Percentiles rank a stretch among this genome's conserved stretches.
These are phyloP conservation scores for Exocentrus adspersus DNA, from an alignment of 2,888 invertebrate species.

Conservation along the genomic window DNA sequence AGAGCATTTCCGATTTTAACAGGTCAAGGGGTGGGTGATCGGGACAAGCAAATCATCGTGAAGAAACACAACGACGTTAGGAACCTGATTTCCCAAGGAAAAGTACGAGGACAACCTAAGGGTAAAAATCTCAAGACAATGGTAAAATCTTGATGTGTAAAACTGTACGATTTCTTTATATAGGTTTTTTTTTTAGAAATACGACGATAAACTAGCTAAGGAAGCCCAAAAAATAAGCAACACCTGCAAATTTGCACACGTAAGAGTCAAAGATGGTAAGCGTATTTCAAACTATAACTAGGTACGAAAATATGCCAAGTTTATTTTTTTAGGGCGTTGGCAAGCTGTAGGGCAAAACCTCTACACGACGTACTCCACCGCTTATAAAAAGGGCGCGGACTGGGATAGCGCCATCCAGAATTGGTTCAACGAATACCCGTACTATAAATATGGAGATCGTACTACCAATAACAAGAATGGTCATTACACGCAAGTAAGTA, in stretches of 20 bases:
- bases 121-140: constrained; percentile 43
- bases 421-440: constrained; percentile 41
- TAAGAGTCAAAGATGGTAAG: constrained; percentile 46
- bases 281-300: no score
- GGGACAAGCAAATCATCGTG: constrained; percentile 15
- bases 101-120: constrained; percentile 42
- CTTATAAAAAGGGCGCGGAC: constrained; percentile 11
- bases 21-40: background rate
- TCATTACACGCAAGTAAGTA: constrained; percentile 45
- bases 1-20: no score
- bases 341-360: constrained; percentile 48
- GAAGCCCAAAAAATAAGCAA: constrained; percentile 48
- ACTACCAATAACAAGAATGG: constrained; percentile 31
- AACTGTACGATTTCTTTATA: no score
- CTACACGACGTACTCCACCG: constrained; percentile 33
- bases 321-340: constrained; percentile 43
- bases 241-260: constrained; percentile 42
- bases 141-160: constrained; percentile 26
- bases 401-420: constrained; percentile 37
- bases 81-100: constrained; percentile 37
- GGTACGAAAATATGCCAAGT: background rate
- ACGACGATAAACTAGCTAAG: constrained; percentile 44
- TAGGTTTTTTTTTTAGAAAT: constrained; percentile 37
- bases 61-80: constrained; percentile 43
- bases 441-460: constrained; percentile 36